These are phyloP conservation scores for Hypocryptadius cinnamomeus DNA, from an alignment of 2,113 vertebrate genomes.

Conservation along the genomic window DNA sequence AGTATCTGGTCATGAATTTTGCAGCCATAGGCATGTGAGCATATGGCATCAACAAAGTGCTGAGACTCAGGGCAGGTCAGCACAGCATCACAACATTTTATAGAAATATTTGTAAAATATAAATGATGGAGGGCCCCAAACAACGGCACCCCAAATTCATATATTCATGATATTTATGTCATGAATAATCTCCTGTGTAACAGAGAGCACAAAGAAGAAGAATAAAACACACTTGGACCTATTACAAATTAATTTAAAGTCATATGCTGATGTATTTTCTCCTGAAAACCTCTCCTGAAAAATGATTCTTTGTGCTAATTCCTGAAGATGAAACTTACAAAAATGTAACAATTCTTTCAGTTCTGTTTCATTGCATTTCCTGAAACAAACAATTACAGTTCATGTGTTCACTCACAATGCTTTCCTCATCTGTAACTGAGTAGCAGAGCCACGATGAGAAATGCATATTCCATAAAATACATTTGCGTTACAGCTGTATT, in stretches of 20 bases:
- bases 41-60: rapidly evolving
- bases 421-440: background rate
- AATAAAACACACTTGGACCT: background rate
- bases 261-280: background rate
- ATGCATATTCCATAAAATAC: background rate
- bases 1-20: background rate
- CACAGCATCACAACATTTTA: rapidly evolving
- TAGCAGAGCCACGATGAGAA: background rate
- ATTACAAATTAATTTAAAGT: slow-evolving; percentile 5
- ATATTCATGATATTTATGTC: background rate
- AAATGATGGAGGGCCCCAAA: background rate
- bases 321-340: background rate
- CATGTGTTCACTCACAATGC: background rate
- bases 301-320: slow-evolving; percentile 13
- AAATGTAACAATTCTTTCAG: background rate
- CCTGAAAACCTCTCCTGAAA: background rate
- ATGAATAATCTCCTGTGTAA: background rate
- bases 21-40: rapidly evolving
- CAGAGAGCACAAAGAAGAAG: background rate
- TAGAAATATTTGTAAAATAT: rapidly evolving
- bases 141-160: background rate
- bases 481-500: background rate
- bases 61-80: background rate
- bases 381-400: slow-evolving; percentile 2
- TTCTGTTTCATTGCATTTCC: slow-evolving; percentile 27